Percentiles rank a stretch among this genome's conserved stretches.
phyloP scores from a whole-genome alignment of 2,113 vertebrate genomes.

The Dipodomys ordii region DNA sequence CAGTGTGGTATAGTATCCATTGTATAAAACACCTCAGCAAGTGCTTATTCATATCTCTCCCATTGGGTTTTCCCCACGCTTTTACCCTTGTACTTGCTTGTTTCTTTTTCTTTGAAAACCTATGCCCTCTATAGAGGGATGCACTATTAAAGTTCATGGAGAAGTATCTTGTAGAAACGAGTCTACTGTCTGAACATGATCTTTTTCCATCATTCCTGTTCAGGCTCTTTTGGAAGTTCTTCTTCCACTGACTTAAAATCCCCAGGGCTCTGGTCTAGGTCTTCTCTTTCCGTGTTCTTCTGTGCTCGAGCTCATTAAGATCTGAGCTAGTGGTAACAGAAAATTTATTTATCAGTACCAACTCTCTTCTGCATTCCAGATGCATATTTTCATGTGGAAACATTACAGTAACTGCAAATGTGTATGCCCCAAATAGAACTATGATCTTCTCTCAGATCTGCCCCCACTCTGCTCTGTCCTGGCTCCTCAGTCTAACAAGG shows the following conservation, averaged over 20 bases:
- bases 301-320: background rate
- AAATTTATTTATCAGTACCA: background rate
- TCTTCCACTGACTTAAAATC: background rate
- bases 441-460: background rate
- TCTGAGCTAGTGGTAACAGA: background rate
- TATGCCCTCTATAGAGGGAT: background rate
- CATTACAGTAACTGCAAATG: background rate
- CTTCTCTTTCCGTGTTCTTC: background rate
- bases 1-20: conserved; percentile 3
- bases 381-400: background rate
- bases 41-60: conserved; percentile 23
- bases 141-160: background rate
- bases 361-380: background rate
- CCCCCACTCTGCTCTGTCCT: background rate
- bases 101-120: conserved; percentile 46
- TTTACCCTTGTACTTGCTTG: background rate
- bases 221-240: background rate
- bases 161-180: background rate
- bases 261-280: background rate
- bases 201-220: background rate
- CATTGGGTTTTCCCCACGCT: background rate
- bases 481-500: background rate
- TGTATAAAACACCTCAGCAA: conserved; percentile 22
- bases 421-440: background rate
- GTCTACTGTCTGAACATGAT: background rate